Evolutionary conservation across 2,113 vertebrate genomes (phyloP).

Genomic region (Rafetus swinhoei): DNA sequence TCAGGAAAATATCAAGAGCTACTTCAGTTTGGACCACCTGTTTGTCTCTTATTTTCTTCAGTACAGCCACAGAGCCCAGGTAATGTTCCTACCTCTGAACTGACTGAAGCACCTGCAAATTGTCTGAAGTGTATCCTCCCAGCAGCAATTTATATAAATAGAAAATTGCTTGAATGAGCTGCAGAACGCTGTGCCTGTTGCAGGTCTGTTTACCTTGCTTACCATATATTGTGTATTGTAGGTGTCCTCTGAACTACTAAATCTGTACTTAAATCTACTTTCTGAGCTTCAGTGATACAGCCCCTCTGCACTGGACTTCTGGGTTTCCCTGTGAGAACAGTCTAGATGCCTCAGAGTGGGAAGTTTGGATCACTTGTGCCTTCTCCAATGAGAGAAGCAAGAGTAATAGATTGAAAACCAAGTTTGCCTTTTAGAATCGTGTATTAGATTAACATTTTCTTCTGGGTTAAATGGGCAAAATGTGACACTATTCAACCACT

Average conservation of each 20-base stretch:
- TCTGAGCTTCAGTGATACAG: neutral
- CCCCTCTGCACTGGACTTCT: neutral
- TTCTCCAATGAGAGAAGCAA: neutral
- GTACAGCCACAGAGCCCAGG: neutral
- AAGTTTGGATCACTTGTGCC: neutral
- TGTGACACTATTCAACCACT: neutral
- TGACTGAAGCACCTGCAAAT: neutral
- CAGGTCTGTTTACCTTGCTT: neutral
- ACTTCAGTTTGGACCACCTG: neutral
- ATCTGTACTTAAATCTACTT: no score
- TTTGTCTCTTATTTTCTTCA: neutral
- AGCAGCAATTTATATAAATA: neutral
- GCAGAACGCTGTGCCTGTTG: neutral
- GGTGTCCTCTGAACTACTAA: neutral
- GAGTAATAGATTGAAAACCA: neutral
- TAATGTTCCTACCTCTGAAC: neutral
- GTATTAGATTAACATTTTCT: neutral
- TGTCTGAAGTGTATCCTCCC: constrained; percentile 34
- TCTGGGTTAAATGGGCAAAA: neutral
- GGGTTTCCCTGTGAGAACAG: no score
- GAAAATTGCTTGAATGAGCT: neutral
- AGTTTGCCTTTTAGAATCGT: neutral
- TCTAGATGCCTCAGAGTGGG: neutral
- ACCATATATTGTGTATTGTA: neutral
- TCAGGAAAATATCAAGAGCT: neutral